Evolutionary conservation across 2,797 vertebrate genomes (phyloP).

Genomic region (Loris lydekkerianus): DNA sequence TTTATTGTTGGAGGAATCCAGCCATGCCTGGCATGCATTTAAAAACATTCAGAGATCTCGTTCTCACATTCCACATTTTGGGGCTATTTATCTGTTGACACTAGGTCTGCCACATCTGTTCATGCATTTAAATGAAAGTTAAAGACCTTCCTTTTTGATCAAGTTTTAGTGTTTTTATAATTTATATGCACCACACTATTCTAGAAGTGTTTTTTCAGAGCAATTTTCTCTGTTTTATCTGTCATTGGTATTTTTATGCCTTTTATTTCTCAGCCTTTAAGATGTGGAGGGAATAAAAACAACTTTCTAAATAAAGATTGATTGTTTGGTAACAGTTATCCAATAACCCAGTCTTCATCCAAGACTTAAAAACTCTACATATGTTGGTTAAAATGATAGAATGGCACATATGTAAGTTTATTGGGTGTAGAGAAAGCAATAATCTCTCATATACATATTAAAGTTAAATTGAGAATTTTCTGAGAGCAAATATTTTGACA

Average conservation of each 20-base stretch:
- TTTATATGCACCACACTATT: conserved; percentile 75
- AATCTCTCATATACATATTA: neutral
- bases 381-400: conserved; percentile 43
- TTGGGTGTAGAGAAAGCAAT: neutral
- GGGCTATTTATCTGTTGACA: conserved; percentile 76
- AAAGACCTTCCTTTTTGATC: conserved; percentile 81
- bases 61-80: conserved; percentile 62
- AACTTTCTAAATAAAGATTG: conserved; percentile 81
- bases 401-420: conserved; percentile 41
- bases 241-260: conserved; percentile 81
- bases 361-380: conserved; percentile 9
- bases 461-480: conserved; percentile 45
- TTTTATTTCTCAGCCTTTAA: conserved; percentile 81
- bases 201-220: conserved; percentile 80
- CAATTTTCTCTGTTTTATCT: conserved; percentile 82
- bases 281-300: conserved; percentile 75
- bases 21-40: conserved; percentile 23
- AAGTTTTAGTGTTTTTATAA: conserved; percentile 83
- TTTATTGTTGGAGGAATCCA: conserved; percentile 45
- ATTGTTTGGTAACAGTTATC: conserved; percentile 76
- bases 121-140: conserved; percentile 87
- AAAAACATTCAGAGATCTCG: conserved; percentile 66
- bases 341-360: conserved; percentile 73
- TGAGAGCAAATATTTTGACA: neutral
- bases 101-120: conserved; percentile 81